Base-by-base conservation (phyloP, 30 jellyfish, hydroid and myxozoan genomes). In the Turritopsis dohrnii region DNA sequence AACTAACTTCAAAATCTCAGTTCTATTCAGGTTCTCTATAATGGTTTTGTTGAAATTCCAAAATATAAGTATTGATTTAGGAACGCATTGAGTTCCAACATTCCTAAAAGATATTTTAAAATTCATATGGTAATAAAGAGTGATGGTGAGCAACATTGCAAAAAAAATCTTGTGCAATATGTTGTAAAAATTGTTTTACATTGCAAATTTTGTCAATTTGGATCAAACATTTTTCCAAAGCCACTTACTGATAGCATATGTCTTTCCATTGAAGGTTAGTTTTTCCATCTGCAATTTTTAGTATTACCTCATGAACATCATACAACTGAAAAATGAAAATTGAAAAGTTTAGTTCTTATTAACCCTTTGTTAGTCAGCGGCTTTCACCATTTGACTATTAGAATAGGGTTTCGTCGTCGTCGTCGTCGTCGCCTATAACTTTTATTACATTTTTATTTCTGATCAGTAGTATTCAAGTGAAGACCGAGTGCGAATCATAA, bases 181-280 rank as follows among this genome's bases (percentile, higher is more conserved):
- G n/a, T n/a, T n/a, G n/a, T n/a, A n/a, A n/a, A n/a, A n/a, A n/a
- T n/a, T n/a, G n/a, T n/a, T n/a, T n/a, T n/a, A n/a, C n/a, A n/a
- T n/a, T n/a, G n/a, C n/a, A n/a, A n/a, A n/a, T n/a, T n/a, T n/a
- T n/a, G n/a, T n/a, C n/a, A n/a, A n/a, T n/a, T n/a, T n/a, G 60
- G 9, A 3, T 41, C 60, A 41, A 13, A 3, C 60, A 41, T 41
- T 41, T 3, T 41, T 41, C 13, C 60, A 41, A 13, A 41, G 5
- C 16, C 60, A 41, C 60, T 41, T 66, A 90, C 97, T 89, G 66
- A 86, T 75, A 90, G 71, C 97, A 90, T 41, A 90, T 90, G 17
- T 28, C 83, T 20, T 83, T 31, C 97, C 97, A 90, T 29, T 86
- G 74, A 23, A 53, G 52, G 19, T 65, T 82, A 7, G 25, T 19